Evolutionary conservation across 2,888 invertebrate species (phyloP), one percentile per base, ranked within the genome.

Genomic region (Diarsia mendica): DNA sequence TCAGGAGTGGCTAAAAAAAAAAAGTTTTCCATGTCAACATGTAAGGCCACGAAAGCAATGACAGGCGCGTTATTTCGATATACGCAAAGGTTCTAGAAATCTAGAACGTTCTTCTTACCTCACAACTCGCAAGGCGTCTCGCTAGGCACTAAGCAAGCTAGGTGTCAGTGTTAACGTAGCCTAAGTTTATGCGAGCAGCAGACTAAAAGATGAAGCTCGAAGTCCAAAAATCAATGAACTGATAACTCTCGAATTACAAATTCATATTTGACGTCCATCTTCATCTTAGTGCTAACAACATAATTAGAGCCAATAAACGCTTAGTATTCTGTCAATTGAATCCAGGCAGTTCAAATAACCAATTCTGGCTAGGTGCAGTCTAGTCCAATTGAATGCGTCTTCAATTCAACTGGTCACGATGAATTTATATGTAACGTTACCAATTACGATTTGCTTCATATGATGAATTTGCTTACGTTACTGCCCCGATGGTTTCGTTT

Each of bases 401-500:
- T 55, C 75, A 68, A 78, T 79, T 66, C 60, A 83, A 86, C 77
- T 82, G 84, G 48, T 67, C 13, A 9, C 23, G 8, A 75, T 75
- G 72, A 67, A 71, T 72, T 71, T 64, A 55, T 63, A n/a, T 51
- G n/a, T 48, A 55, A 49, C 53, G 53, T 49, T 63, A 73, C 33
- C 53, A 53, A 66, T 82, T 77, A 67, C 55, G 3, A 44, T 69
- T 49, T 15, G 23, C 23, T 53, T 74, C 5, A 8, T 53, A 23
- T 23, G 33, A n/a, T 33, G 48, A 82, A 68, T 69, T 67, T 63
- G 67, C 28, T 2, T 53, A 48, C 51, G n/a, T 66, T 44, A 44
- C 23, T n/a, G 28, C 61, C 39, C 39, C 23, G 4, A 23, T 55
- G 49, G 20, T 28, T 53, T 46, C n/a, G 33, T 72, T 53, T 44